phyloP scores from a whole-genome alignment of 2,797 vertebrate genomes.

The Enoplosus armatus region DNA sequence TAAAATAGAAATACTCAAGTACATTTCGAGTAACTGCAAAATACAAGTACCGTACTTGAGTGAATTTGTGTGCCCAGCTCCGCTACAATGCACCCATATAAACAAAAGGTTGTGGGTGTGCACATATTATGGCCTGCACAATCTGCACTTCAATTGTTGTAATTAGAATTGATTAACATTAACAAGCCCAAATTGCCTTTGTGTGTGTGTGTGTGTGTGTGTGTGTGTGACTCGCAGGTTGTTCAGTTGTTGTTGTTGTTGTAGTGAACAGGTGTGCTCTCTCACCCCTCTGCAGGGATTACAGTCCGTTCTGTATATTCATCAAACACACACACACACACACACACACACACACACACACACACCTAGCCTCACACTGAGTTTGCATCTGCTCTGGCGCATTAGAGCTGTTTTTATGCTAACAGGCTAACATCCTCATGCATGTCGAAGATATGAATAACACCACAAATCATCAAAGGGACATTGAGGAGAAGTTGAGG shows the following conservation, averaged over 20 bases:
- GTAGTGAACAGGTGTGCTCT: constrained; percentile 56
- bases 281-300: constrained; percentile 18
- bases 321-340: constrained; percentile 7
- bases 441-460: not conserved
- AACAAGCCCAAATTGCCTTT: constrained; percentile 8
- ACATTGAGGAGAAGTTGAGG: not conserved
- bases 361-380: constrained; percentile 31
- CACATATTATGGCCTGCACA: not conserved
- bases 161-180: constrained; percentile 28
- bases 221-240: constrained; percentile 3
- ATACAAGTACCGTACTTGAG: too few species aligned
- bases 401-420: constrained; percentile 24
- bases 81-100: not conserved
- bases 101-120: not conserved
- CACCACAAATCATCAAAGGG: not conserved
- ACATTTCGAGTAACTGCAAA: too few species aligned
- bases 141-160: not conserved
- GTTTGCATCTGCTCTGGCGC: constrained; percentile 50
- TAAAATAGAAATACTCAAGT: too few species aligned
- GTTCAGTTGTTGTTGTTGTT: too few species aligned
- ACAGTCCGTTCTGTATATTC: constrained; percentile 4
- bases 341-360: constrained; percentile 4
- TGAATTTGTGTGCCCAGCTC: not conserved
- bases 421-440: not conserved
- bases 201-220: not conserved